A percentile compares a stretch with the other conserved stretches of the same genome.
Conservation (phyloP, 2,888 invertebrate genomes). For the Alentia gelatinosa region DNA sequence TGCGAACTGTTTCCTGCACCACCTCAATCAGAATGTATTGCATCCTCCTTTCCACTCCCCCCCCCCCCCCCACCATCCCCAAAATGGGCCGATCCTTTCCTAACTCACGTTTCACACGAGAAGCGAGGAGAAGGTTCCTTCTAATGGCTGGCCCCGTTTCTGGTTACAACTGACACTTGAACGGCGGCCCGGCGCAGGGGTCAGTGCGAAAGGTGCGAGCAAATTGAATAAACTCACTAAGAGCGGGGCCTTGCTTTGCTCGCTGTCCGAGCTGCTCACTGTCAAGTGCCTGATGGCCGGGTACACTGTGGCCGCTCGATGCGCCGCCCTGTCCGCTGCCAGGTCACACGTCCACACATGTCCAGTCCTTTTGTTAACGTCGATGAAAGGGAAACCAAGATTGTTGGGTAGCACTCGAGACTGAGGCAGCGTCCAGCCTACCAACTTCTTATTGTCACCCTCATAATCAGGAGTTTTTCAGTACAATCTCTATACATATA, state of each 20-base stretch:
- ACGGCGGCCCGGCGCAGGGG: background rate
- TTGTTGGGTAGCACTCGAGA: too few relatives aligned
- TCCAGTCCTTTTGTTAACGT: too few relatives aligned
- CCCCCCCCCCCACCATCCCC: background rate
- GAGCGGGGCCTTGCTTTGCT: background rate
- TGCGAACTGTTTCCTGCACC: too few relatives aligned
- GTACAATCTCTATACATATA: too few relatives aligned
- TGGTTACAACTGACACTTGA: background rate
- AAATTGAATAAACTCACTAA: constrained; percentile 26
- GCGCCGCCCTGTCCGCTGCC: too few relatives aligned
- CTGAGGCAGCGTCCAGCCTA: too few relatives aligned
- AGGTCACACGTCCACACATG: too few relatives aligned
- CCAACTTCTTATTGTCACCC: too few relatives aligned
- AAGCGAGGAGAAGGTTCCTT: background rate
- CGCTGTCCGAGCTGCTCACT: background rate
- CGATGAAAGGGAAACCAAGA: too few relatives aligned
- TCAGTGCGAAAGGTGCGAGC: background rate
- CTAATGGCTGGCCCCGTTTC: background rate
- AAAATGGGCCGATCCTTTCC: background rate
- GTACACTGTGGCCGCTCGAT: background rate
- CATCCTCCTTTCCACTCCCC: background rate
- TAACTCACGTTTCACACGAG: background rate
- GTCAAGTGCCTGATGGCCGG: background rate
- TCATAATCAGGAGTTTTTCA: too few relatives aligned
- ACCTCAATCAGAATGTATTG: too few relatives aligned